These are phyloP conservation scores for Zophobas atratus DNA, from an alignment of 1,140 invertebrate species.

Conservation along the genomic window DNA sequence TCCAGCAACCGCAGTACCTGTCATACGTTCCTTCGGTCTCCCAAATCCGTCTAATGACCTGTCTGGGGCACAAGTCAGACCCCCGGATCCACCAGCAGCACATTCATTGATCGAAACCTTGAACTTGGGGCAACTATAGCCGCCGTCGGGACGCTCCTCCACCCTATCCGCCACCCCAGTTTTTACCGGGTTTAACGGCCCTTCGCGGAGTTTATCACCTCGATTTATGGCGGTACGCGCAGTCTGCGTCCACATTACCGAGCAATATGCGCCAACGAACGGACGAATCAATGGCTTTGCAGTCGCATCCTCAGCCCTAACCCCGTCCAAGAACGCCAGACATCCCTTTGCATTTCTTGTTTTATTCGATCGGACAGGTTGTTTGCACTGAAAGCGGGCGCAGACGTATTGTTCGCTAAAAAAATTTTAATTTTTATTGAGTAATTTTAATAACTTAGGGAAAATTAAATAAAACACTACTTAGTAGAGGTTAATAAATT, in stretches of 20 bases:
- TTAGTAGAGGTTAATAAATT: too few species aligned
- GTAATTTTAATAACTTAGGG: too few species aligned
- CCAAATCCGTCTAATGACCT: conserved; percentile 1
- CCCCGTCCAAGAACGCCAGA: background rate
- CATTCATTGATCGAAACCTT: conserved; percentile 37
- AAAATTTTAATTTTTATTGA: too few species aligned
- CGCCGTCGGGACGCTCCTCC: conserved; percentile 39
- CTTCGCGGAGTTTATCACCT: conserved; percentile 32
- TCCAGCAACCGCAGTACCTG: too few species aligned
- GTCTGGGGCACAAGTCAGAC: conserved; percentile 13
- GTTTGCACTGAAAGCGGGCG: too few species aligned
- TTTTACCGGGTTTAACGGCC: conserved; percentile 42
- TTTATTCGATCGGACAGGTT: too few species aligned
- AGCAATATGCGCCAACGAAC: conserved; percentile 27
- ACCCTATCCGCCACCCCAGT: conserved; percentile 15
- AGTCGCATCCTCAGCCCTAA: background rate
- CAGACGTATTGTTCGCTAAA: too few species aligned
- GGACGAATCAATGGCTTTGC: conserved; percentile 15
- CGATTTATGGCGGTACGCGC: conserved; percentile 39
- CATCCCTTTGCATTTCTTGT: too few species aligned
- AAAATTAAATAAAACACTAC: too few species aligned
- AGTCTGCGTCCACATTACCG: conserved; percentile 21
- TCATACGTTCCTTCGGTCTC: background rate
- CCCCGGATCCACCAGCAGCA: conserved; percentile 2
- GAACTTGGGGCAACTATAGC: conserved; percentile 37